Conservation (phyloP, 1,140 invertebrate genomes). For the Neelides sp. region DNA sequence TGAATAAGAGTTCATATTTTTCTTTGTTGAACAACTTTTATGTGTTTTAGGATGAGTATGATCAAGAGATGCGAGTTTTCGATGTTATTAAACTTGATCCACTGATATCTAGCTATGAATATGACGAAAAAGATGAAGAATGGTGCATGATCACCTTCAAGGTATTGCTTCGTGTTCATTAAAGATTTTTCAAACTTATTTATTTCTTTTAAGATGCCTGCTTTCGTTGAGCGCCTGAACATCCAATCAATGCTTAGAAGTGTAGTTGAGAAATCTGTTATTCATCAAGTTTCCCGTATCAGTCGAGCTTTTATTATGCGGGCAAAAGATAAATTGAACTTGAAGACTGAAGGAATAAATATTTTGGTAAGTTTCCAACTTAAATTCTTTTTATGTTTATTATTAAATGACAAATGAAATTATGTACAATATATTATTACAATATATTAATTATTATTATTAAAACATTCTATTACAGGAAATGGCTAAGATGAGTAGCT, state of each 20-base stretch:
- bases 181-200: too few relatives aligned
- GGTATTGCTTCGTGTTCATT: not conserved
- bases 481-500: conserved; percentile 66
- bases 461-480: conserved; percentile 48
- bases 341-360: conserved; percentile 93
- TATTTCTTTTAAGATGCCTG: conserved; percentile 45
- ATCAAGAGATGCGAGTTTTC: too few relatives aligned
- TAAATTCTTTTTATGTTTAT: too few relatives aligned
- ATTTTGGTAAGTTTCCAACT: too few relatives aligned
- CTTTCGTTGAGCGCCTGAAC: conserved; percentile 45
- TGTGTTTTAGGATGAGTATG: conserved; percentile 40
- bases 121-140: conserved; percentile 53
- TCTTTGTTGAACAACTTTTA: too few relatives aligned
- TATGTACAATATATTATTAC: not conserved
- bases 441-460: too few relatives aligned
- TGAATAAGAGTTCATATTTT: too few relatives aligned
- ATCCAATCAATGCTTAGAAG: conserved; percentile 62
- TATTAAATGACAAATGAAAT: not conserved
- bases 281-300: conserved; percentile 68
- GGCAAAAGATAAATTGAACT: conserved; percentile 40
- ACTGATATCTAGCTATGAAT: conserved; percentile 54
- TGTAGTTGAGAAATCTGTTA: conserved; percentile 56
- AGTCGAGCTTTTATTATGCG: conserved; percentile 56
- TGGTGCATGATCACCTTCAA: conserved; percentile 60
- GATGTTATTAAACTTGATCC: too few relatives aligned